Evolutionary conservation across 2,888 invertebrate species (phyloP).

Genomic region (Thyatira batis): DNA sequence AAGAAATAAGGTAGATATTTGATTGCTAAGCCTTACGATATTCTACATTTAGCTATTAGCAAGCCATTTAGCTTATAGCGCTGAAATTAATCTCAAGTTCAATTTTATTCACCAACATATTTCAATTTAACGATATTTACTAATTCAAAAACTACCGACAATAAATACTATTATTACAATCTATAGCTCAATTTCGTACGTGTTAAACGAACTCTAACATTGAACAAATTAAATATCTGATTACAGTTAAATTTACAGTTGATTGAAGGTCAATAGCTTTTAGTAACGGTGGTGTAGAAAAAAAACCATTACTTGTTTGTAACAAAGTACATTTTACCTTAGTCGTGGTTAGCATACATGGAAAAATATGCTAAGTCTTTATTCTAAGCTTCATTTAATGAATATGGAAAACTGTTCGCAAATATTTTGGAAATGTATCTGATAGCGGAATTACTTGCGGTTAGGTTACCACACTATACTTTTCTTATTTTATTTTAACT

Average conservation of each 20-base stretch:
- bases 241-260: constrained; percentile 72
- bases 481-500: too few relatives aligned
- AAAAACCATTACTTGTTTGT: constrained; percentile 30
- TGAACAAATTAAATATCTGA: constrained; percentile 69
- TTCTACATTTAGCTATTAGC: too few relatives aligned
- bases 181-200: constrained; percentile 50
- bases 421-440: too few relatives aligned
- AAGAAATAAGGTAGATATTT: background rate
- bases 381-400: too few relatives aligned
- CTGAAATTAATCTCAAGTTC: too few relatives aligned
- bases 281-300: constrained; percentile 46
- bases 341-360: background rate
- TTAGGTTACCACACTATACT: too few relatives aligned
- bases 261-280: constrained; percentile 63
- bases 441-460: too few relatives aligned
- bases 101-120: too few relatives aligned
- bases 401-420: too few relatives aligned
- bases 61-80: too few relatives aligned
- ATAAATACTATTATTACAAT: constrained; percentile 9
- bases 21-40: too few relatives aligned
- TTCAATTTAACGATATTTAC: too few relatives aligned
- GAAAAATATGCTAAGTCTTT: background rate
- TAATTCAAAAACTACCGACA: background rate
- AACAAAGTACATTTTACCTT: constrained; percentile 8
- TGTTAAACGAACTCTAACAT: constrained; percentile 49